Evolutionary conservation across 2,113 vertebrate species (phyloP), one percentile per base, ranked within the genome.

Genomic region (Bungarus multicinctus): DNA sequence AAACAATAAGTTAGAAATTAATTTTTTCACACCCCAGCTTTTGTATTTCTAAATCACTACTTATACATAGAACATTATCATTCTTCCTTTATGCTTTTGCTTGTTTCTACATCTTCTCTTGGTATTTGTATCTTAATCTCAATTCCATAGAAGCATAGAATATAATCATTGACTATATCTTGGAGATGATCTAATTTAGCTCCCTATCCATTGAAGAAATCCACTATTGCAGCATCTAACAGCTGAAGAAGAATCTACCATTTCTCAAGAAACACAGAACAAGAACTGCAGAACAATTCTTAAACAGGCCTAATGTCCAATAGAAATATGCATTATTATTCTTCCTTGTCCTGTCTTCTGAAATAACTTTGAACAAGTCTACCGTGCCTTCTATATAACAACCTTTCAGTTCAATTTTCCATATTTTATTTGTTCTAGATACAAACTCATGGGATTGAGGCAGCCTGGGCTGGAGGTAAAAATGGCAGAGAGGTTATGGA

Each of bases 401-500:
- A 12, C n/a, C 69, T 74, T 39, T 39, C 69, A 81, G 69, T 34
- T 81, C 69, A 85, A 47, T 55, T 39, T 89, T 81, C 0, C 20
- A 3, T 27, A 92, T 69, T 91, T 93, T 93, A 47, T 94, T 96
- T 74, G n/a, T 95, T 27, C 55, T 95, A 99, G 99, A 98, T 99
- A 2, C 97, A 98, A 93, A 96, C 98, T 94, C 95, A 30, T 0
- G 99, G 99, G 55, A 98, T 99, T 55, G 98, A 98, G 88, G 99
- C 98, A 0, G 97, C 99, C 5, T 99, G 99, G 99, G 99, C 99
- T 22, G 99, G 99, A 20, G 99, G 99, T 87, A 96, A 95, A 92
- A 96, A 97, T 43, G 99, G 99, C 23, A 97, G 99, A 85, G 98
- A 99, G 96, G 98, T 99, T 92, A 99, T 98, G 43, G 98, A 99